Evolutionary conservation across 2,888 invertebrate species (phyloP), one percentile per base, ranked within the genome.

Genomic region (Morinoia aosen): DNA sequence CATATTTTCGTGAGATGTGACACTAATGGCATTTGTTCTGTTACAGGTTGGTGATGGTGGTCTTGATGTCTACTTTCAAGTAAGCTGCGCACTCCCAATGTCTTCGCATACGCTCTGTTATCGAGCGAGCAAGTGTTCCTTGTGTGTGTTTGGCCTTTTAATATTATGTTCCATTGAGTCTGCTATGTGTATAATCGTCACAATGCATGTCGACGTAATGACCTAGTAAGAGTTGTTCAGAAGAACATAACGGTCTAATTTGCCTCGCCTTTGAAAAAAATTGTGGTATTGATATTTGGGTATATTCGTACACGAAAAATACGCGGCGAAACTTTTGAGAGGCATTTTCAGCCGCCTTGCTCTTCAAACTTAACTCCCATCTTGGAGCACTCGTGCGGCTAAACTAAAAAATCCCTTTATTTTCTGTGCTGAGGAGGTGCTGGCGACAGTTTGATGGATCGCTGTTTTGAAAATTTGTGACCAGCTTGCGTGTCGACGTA

Each of bases 361-460:
- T 33, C 33, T 76, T 76, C 33, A 76, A 76, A 76, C 76, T 76
- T 76, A 19, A 33, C 33, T 33, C 33, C 19, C 33, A 25, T 76
- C 25, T 33, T 33, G 16, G 33, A 33, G 76, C 76, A 76, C 25
- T 33, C 19, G 19, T 33, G 25, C 76, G 33, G 33, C 76, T 33
- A 76, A 76, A 76, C 16, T 76, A 33, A 76, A 76, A 33, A 76
- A 33, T 19, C 76, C 33, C 25, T 33, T 61, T 2, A 25, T 76
- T 33, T 76, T 76, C 76, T 33, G 25, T 25, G 76, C 19, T 48
- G 76, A 19, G 76, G 25, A 76, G 25, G 76, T 76, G 76, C 76
- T 76, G 76, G 33, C 76, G 76, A 19, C 76, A 76, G 76, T 76
- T 76, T 76, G 76, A 76, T 76, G 76, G 76, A 76, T 76, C 76